Conservation (phyloP, 2,797 vertebrate species). For the Amniataba percoides region DNA sequence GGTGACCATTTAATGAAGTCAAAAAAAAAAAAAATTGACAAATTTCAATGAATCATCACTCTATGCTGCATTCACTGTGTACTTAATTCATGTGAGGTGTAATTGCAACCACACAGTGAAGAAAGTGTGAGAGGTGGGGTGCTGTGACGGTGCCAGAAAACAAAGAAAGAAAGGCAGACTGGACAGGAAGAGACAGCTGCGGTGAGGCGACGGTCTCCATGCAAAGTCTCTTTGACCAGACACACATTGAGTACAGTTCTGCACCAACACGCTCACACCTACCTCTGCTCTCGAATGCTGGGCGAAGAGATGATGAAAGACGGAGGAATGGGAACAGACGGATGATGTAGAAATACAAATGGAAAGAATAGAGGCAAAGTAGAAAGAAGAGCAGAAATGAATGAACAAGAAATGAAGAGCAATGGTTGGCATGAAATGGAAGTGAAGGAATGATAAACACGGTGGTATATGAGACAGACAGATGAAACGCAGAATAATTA, state of each 20-base stretch:
- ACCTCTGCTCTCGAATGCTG: slow-evolving; percentile 83
- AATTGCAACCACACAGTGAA: slow-evolving; percentile 24
- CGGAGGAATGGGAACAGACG: slow-evolving; percentile 21
- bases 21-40: neutral
- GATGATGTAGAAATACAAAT: slow-evolving; percentile 41
- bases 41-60: neutral
- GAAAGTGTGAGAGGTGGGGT: slow-evolving; percentile 5
- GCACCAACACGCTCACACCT: slow-evolving; percentile 67
- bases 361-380: slow-evolving; percentile 16
- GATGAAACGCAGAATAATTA: slow-evolving; percentile 18
- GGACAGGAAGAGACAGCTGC: no score
- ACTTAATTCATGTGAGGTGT: neutral
- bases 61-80: neutral
- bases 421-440: neutral
- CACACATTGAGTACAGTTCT: slow-evolving; percentile 21
- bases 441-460: neutral
- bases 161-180: neutral
- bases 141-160: slow-evolving; percentile 17
- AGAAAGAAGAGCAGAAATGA: slow-evolving; percentile 16
- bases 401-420: neutral
- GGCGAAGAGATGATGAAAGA: slow-evolving; percentile 36
- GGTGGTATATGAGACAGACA: neutral
- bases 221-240: slow-evolving; percentile 30
- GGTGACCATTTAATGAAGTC: neutral
- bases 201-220: slow-evolving; percentile 12